Base-by-base conservation (phyloP, 2,113 vertebrate genomes). In the Murina feae region DNA sequence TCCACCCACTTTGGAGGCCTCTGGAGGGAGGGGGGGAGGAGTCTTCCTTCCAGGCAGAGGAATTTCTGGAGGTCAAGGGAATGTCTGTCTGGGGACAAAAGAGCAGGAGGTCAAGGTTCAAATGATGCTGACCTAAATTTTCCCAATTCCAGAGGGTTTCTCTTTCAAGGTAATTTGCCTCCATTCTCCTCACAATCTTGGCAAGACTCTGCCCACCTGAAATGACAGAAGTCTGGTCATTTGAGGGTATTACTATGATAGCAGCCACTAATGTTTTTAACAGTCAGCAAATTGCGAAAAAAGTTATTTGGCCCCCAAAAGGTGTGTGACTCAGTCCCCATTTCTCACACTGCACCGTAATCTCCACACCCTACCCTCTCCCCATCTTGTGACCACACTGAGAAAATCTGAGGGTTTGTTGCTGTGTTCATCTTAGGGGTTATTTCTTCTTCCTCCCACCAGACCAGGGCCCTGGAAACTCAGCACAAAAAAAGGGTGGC, bases 21-120 rank as follows among this genome's bases (percentile, higher is more conserved):
- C 47, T 92, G 88, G 42, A 90, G 16, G 32, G 42, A 20, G 30
- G 25, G 79, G 79, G 2, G 78, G 60, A 93, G 25, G 58, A 37
- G 44, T 28, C 81, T 78, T 90, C 76, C 76, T 66, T 91, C 80
- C 3, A 1, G 84, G 86, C 18, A 3, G 63, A 94, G 94, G 89
- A 93, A 96, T 97, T 96, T 97, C 85, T 97, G 80, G 96, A 96
- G 96, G 78, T 90, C 91, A 49, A 83, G 63, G 89, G 66, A 90
- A 94, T 13, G 74, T 85, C 93, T 88, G 68, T 11, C 53, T 1
- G 9, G 84, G 60, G 60, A 69, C n/a, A 1, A 2, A 9, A 1
- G 74, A 39, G 20, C n/a, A 83, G 51, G 20, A 86, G 84, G 85
- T 95, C 78, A 96, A 89, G 68, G 85, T 72, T 47, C 78, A 96